These are phyloP conservation scores for Asobara japonica DNA, from an alignment of 1,140 invertebrate species.

Conservation along the genomic window DNA sequence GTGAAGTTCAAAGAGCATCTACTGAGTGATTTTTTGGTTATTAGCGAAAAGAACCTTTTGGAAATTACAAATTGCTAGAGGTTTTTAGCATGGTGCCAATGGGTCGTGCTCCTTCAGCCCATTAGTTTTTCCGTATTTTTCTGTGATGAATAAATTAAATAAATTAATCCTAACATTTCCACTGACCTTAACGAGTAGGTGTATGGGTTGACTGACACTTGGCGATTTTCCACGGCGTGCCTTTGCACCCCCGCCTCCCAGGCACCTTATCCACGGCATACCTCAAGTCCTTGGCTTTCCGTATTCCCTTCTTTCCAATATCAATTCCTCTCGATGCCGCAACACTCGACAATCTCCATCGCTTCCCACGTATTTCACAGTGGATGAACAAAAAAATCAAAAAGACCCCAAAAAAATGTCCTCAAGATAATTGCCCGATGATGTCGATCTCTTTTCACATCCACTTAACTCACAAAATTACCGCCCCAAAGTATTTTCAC, in stretches of 20 bases:
- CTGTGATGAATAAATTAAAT: too few species aligned
- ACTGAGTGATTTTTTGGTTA: too few species aligned
- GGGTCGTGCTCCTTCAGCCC: too few species aligned
- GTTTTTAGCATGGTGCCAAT: too few species aligned
- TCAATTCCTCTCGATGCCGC: neutral
- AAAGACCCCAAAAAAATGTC: neutral
- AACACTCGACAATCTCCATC: neutral
- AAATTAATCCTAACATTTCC: too few species aligned
- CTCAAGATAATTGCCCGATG: neutral
- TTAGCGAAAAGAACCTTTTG: too few species aligned
- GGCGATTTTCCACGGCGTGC: conserved; percentile 60
- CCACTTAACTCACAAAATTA: neutral
- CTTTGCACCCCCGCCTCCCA: conserved; percentile 59
- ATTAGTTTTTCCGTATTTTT: too few species aligned
- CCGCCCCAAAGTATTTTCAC: neutral
- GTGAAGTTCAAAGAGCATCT: too few species aligned
- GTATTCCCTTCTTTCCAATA: neutral
- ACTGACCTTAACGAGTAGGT: conserved; percentile 64
- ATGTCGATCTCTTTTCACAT: neutral
- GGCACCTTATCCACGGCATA: conserved; percentile 67
- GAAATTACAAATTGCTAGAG: too few species aligned
- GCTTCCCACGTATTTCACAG: conserved; percentile 4
- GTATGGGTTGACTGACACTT: conserved; percentile 64
- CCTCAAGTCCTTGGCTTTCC: conserved; percentile 26
- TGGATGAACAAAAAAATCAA: neutral